A percentile compares a stretch with the other conserved stretches of the same genome.
Conservation (phyloP, 2,113 vertebrate species). For the Oncorhynchus tshawytscha region DNA sequence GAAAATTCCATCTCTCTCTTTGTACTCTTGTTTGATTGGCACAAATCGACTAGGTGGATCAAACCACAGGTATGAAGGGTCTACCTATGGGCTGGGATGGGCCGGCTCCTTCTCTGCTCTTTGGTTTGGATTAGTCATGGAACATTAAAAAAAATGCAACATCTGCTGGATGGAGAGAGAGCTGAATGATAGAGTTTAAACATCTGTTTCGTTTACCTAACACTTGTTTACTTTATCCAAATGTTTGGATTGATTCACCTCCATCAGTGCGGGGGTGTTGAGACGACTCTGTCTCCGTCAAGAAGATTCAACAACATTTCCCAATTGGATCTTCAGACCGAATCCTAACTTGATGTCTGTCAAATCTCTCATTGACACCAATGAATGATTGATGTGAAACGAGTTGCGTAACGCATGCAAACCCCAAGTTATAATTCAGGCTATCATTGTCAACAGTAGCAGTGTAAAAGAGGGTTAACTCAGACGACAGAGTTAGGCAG, state of each 20-base stretch:
- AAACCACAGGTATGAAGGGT: conserved; percentile 20
- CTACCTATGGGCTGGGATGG: neutral
- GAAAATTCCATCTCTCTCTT: neutral
- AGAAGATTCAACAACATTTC: neutral
- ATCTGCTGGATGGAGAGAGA: neutral
- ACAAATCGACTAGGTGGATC: neutral
- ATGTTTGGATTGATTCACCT: neutral
- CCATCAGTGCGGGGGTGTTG: neutral
- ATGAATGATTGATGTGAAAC: too few relatives aligned
- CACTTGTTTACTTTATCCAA: neutral
- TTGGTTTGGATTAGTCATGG: conserved; percentile 24
- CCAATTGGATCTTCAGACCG: too few relatives aligned
- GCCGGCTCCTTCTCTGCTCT: neutral
- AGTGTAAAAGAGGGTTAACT: neutral
- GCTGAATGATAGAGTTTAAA: neutral
- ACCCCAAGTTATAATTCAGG: too few relatives aligned
- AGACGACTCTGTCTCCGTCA: neutral
- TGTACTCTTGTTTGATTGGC: neutral
- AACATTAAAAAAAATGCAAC: neutral
- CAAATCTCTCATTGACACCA: too few relatives aligned
- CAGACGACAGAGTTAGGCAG: neutral
- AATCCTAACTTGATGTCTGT: too few relatives aligned
- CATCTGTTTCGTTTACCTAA: neutral
- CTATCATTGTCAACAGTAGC: too few relatives aligned
- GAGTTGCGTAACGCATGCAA: too few relatives aligned